Percentiles rank a stretch among this genome's conserved stretches.
Conservation (phyloP, 2,888 invertebrate species). For the Polydesmus complanatus region DNA sequence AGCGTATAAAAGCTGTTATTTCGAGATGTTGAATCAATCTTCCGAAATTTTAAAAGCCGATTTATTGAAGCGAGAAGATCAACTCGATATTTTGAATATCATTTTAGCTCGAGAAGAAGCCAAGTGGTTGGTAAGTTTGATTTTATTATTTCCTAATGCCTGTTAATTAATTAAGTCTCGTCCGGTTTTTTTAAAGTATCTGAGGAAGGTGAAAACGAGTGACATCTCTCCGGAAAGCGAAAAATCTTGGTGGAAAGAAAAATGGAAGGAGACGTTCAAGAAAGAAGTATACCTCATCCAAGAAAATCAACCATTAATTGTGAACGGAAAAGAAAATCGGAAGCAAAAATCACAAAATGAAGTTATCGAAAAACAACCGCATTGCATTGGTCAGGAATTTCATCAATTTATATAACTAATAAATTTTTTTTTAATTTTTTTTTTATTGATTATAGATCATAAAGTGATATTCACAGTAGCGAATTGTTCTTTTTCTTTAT, state of each 20-base stretch:
- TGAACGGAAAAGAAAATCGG: no score
- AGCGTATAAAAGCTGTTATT: slow-evolving; percentile 53
- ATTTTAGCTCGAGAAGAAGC: slow-evolving; percentile 66
- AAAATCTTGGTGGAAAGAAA: slow-evolving; percentile 34
- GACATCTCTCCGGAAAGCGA: not conserved
- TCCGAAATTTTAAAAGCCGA: slow-evolving; percentile 58
- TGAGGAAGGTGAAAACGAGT: not conserved
- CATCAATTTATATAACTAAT: no score
- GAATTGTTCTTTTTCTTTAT: slow-evolving; percentile 52
- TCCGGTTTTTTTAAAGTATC: not conserved
- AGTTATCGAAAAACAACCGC: slow-evolving; percentile 28
- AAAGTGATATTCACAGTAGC: slow-evolving; percentile 60
- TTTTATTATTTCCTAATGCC: not conserved
- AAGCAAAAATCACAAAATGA: slow-evolving; percentile 49
- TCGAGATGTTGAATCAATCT: slow-evolving; percentile 52
- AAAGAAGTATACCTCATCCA: slow-evolving; percentile 45
- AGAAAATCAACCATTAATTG: no score
- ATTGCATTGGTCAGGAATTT: slow-evolving; percentile 19
- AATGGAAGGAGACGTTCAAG: slow-evolving; percentile 46
- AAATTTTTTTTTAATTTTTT: slow-evolving; percentile 12
- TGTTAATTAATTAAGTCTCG: no score
- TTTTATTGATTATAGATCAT: slow-evolving; percentile 45
- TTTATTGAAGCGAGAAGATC: slow-evolving; percentile 59
- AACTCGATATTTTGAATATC: slow-evolving; percentile 55
- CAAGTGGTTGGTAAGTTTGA: slow-evolving; percentile 50